A percentile compares a stretch with the other conserved stretches of the same genome.
These are phyloP conservation scores for Ephydatia muelleri DNA, from an alignment of 37 sponge, comb jelly and placozoan species.

Conservation along the genomic window DNA sequence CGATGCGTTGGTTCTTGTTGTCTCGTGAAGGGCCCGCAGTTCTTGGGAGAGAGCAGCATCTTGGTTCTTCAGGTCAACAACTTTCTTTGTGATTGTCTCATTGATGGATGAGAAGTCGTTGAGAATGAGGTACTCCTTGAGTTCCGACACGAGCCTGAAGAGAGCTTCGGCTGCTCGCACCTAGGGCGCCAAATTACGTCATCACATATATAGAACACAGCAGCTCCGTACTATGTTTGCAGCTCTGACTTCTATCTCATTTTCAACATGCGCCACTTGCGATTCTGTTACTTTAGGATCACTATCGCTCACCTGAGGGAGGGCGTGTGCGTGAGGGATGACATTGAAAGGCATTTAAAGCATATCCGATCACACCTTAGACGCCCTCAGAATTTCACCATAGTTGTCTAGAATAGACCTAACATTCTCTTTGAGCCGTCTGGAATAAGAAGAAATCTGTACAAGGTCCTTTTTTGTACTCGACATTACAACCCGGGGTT, in stretches of 20 bases:
- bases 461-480: slow-evolving; percentile 52
- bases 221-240: slow-evolving; percentile 78
- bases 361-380: slow-evolving; percentile 43
- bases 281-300: slow-evolving; percentile 43
- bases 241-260: slow-evolving; percentile 84
- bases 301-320: slow-evolving; percentile 44
- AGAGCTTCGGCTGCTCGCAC: slow-evolving; percentile 87
- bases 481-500: neutral
- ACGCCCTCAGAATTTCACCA: slow-evolving; percentile 71
- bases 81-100: slow-evolving; percentile 50
- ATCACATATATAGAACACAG: neutral
- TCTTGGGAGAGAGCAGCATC: neutral
- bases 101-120: slow-evolving; percentile 93
- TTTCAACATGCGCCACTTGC: slow-evolving; percentile 60
- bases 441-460: slow-evolving; percentile 72
- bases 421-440: slow-evolving; percentile 82
- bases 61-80: slow-evolving; percentile 31
- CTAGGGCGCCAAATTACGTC: slow-evolving; percentile 8
- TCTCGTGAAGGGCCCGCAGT: neutral
- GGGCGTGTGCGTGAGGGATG: neutral
- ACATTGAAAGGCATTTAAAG: neutral
- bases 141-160: slow-evolving; percentile 75
- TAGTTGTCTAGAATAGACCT: slow-evolving; percentile 91
- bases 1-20: neutral
- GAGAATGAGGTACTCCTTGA: slow-evolving; percentile 87